Evolutionary conservation across 2,888 invertebrate species (phyloP).

Genomic region (Protonemura montana): DNA sequence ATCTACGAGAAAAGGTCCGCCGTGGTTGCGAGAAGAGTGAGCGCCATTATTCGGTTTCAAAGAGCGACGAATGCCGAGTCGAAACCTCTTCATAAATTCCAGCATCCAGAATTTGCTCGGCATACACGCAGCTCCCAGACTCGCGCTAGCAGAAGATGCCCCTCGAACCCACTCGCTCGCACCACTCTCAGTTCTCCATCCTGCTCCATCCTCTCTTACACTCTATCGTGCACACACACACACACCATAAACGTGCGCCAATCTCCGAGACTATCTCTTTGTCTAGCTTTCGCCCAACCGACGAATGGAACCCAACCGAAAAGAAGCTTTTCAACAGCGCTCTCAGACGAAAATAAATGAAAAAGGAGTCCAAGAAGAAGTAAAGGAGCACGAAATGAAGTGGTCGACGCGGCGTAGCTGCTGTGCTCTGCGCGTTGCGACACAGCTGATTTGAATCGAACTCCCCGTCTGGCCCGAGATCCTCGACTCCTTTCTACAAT

Average conservation of each 20-base stretch:
- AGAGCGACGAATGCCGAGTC: neutral
- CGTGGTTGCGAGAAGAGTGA: neutral
- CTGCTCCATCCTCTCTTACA: neutral
- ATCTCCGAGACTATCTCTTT: conserved; percentile 2
- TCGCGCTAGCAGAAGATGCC: conserved; percentile 19
- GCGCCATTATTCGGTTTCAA: neutral
- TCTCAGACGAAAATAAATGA: conserved; percentile 27
- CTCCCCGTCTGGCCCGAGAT: neutral
- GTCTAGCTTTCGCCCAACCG: neutral
- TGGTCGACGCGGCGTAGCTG: neutral
- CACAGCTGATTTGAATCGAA: neutral
- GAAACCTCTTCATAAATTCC: conserved; percentile 16
- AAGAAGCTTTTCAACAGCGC: neutral
- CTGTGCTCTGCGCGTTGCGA: neutral
- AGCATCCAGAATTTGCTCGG: neutral
- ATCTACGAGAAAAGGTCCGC: neutral
- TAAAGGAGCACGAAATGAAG: conserved; percentile 25
- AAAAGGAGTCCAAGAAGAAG: neutral
- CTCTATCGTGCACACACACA: neutral
- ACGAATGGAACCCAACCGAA: neutral
- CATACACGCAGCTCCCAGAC: neutral
- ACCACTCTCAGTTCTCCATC: neutral
- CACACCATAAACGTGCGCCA: neutral
- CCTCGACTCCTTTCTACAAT: neutral
- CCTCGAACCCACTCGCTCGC: neutral